Percentiles rank a stretch among this genome's conserved stretches.
Evolutionary conservation across 1,140 invertebrate species (phyloP).

Genomic region (Ooceraea biroi): DNA sequence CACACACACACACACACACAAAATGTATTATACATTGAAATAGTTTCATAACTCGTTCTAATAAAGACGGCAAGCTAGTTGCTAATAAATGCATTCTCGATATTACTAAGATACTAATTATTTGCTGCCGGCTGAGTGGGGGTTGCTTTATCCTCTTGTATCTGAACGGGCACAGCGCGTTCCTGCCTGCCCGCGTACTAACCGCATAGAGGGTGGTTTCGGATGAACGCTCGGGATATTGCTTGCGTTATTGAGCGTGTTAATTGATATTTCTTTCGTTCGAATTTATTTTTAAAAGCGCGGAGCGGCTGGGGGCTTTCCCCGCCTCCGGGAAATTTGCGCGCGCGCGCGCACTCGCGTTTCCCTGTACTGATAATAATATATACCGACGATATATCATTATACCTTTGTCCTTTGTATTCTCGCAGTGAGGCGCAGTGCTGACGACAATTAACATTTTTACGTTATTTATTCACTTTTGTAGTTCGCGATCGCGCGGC

Average conservation of each 20-base stretch:
- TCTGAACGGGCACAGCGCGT: conserved; percentile 29
- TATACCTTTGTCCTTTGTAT: conserved; percentile 63
- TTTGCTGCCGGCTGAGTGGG: conserved; percentile 45
- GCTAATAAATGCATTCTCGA: conserved; percentile 49
- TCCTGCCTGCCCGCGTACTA: conserved; percentile 39
- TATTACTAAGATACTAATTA: conserved; percentile 69
- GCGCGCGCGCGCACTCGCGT: not conserved
- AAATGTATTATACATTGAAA: not conserved
- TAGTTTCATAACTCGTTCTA: conserved; percentile 29
- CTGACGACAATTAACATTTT: conserved; percentile 64
- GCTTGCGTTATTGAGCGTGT: conserved; percentile 77
- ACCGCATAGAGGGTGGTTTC: conserved; percentile 70
- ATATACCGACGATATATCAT: conserved; percentile 55
- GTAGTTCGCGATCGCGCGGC: conserved; percentile 28
- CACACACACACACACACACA: not conserved
- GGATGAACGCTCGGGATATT: conserved; percentile 77
- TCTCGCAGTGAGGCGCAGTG: conserved; percentile 41
- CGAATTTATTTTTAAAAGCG: conserved; percentile 69
- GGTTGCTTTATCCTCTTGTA: conserved; percentile 57
- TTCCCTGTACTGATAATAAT: conserved; percentile 63
- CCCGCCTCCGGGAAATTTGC: conserved; percentile 55
- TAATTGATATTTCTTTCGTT: conserved; percentile 78
- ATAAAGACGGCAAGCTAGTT: conserved; percentile 39
- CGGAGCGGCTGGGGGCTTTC: conserved; percentile 39
- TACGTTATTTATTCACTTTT: conserved; percentile 60